These are phyloP conservation scores for Cactoblastis cactorum DNA, from an alignment of 2,888 invertebrate species.

Conservation along the genomic window DNA sequence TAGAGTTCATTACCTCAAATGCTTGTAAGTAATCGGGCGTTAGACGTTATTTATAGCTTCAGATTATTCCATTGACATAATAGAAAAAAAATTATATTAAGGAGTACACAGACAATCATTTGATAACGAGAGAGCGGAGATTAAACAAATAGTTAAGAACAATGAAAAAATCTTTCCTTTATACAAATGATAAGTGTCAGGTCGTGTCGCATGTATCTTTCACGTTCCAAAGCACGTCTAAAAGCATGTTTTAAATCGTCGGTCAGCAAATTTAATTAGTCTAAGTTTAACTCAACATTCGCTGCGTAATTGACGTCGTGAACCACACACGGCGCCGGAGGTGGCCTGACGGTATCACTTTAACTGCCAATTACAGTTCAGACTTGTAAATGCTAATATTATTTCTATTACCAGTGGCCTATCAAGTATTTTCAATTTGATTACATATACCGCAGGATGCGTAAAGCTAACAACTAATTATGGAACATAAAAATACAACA, in stretches of 20 bases:
- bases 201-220: too few species aligned
- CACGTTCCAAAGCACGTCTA: background rate
- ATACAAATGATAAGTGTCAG: too few species aligned
- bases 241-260: conserved; percentile 14
- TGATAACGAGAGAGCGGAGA: too few species aligned
- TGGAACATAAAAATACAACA: too few species aligned
- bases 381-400: background rate
- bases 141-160: too few species aligned
- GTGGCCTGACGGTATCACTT: background rate
- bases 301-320: conserved; percentile 53
- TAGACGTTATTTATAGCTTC: too few species aligned
- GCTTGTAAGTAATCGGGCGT: background rate
- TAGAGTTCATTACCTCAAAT: background rate
- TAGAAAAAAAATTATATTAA: too few species aligned
- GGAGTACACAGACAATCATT: too few species aligned
- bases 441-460: too few species aligned
- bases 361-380: background rate
- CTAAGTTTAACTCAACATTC: conserved; percentile 35
- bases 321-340: conserved; percentile 43
- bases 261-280: conserved; percentile 50
- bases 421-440: background rate
- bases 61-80: too few species aligned
- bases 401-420: background rate
- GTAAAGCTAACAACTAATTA: too few species aligned
- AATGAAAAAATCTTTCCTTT: too few species aligned